Evolutionary conservation across 2,888 invertebrate genomes (phyloP), one percentile per base, ranked within the genome.

Genomic region (Erynnis tages): DNA sequence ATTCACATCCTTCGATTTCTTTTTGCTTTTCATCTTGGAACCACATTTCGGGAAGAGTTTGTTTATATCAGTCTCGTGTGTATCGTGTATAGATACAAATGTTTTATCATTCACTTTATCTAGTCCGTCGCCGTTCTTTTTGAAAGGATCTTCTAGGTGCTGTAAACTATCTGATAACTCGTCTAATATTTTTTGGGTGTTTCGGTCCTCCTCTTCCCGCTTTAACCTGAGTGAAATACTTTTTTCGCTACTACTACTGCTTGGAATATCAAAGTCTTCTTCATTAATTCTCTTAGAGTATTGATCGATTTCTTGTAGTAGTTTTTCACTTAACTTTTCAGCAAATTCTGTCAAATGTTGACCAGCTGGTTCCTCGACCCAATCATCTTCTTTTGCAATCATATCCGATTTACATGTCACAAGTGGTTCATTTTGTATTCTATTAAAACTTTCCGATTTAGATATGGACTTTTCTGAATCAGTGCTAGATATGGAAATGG

Each of bases 321-420:
- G 82, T 72, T 95, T 95, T 69, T 95, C 95, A 69, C 94, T 94
- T n/a, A 96, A 82, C 70, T 94, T 93, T 69, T 96, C 95, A 1
- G 95, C 95, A 66, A 95, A 95, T 65, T 95, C 94, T 1, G 93
- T 93, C 56, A 95, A 85, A 70, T 95, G 94, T 64, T 92, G 92
- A 57, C 91, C 90, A 58, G 69, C 68, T 54, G 77, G 79, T 62
- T 93, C 92, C 47, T 91, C 91, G 1, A 76, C 64, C 93, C 93
- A 93, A 27, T 86, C 90, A 43, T 90, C 90, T 62, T 88, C 86
- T 59, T 85, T 88, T 17, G 76, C 69, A 32, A 90, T 53, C 76
- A 90, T 90, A 54, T 90, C 90, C 7, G 88, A 90, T 63, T 89
- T 90, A 58, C 89, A 90, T 0, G 89, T 90, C 1, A 90, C 76